Percentiles rank a stretch among this genome's conserved stretches.
These are phyloP conservation scores for Carassius gibelio DNA, from an alignment of 2,113 vertebrate species.

Conservation along the genomic window DNA sequence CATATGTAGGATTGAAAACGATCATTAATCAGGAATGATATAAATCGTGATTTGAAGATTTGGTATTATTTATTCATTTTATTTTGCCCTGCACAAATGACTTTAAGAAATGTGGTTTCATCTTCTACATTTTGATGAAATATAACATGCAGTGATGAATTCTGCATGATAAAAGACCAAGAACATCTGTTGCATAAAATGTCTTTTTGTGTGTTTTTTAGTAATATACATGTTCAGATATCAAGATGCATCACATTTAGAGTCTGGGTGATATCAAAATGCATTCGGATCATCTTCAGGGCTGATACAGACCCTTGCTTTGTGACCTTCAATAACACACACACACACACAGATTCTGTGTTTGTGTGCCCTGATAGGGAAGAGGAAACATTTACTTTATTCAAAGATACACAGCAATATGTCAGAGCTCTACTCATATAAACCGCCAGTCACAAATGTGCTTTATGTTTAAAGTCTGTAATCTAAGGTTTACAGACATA, in stretches of 20 bases:
- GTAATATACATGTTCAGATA: no score
- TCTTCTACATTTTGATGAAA: neutral
- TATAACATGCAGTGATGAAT: no score
- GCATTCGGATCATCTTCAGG: constrained; percentile 1
- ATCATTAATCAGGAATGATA: neutral
- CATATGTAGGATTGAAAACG: no score
- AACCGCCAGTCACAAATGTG: neutral
- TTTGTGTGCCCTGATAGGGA: neutral
- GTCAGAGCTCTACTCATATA: neutral
- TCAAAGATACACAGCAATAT: neutral
- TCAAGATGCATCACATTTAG: neutral
- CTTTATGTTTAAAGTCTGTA: neutral
- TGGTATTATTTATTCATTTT: neutral
- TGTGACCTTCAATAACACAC: constrained; percentile 15
- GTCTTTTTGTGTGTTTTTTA: no score
- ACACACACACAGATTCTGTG: neutral
- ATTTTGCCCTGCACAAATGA: neutral
- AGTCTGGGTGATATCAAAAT: neutral
- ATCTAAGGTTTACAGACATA: neutral
- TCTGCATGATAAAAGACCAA: no score
- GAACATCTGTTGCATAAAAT: no score
- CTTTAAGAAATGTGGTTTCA: neutral
- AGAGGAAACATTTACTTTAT: neutral
- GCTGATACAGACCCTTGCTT: constrained; percentile 6
- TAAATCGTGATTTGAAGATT: neutral